Conservation (phyloP, 2,113 vertebrate genomes). For the Plecotus auritus region DNA sequence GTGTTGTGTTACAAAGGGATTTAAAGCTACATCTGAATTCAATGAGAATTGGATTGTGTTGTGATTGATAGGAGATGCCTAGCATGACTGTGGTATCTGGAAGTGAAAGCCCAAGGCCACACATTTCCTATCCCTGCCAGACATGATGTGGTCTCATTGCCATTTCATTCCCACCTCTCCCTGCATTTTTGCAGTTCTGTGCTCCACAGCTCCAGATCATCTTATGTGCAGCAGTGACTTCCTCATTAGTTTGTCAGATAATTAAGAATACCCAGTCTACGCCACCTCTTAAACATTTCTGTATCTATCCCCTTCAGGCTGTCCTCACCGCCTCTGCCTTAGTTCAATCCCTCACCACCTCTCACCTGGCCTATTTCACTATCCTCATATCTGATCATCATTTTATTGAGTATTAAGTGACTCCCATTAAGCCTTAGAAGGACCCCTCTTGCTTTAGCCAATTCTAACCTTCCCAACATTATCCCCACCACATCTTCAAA, state of each 20-base stretch:
- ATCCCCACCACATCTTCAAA: not conserved
- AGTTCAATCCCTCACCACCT: not conserved
- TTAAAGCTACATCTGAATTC: conserved; percentile 57
- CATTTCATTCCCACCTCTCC: not conserved
- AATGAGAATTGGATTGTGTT: not conserved
- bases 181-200: not conserved
- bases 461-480: not conserved
- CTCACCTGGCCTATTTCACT: not conserved
- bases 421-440: not conserved
- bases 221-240: not conserved
- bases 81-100: not conserved
- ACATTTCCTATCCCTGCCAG: not conserved
- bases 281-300: not conserved
- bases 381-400: not conserved
- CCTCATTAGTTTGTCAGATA: not conserved
- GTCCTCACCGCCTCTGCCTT: not conserved
- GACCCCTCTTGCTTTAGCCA: not conserved
- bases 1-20: conserved; percentile 24
- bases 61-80: conserved; percentile 37
- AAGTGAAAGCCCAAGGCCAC: not conserved
- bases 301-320: not conserved
- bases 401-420: not conserved
- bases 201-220: not conserved
- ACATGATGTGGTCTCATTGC: not conserved
- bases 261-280: not conserved